phyloP scores from a whole-genome alignment of 2,113 vertebrate species.

The Himantopus leucocephalus region DNA sequence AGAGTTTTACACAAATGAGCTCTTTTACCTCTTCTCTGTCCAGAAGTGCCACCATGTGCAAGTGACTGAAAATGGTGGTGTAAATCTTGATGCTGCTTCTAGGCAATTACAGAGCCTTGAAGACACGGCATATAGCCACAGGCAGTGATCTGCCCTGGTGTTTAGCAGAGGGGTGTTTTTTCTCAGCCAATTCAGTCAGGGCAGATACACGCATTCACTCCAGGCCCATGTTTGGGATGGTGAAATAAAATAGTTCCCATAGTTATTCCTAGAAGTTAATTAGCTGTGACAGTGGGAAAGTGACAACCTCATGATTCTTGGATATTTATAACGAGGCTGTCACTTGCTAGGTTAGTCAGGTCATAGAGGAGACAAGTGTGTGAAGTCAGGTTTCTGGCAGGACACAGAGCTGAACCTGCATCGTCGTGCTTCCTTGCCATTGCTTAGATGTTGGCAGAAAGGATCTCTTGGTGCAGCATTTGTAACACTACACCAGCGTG shows the following conservation, averaged over 20 bases:
- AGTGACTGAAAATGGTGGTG: not conserved
- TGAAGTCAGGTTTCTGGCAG: constrained; percentile 62
- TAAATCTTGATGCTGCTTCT: not conserved
- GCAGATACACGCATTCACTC: not conserved
- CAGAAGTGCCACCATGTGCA: not conserved
- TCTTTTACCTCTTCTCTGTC: not conserved
- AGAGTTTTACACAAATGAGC: not conserved
- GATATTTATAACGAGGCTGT: constrained; percentile 68
- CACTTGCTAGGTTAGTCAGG: constrained; percentile 55
- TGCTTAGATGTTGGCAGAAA: constrained; percentile 7
- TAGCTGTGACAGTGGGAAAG: constrained; percentile 74
- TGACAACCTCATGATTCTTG: constrained; percentile 65
- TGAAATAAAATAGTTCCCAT: constrained; percentile 61
- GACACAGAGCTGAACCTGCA: not conserved
- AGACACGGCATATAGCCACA: not conserved
- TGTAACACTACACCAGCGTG: not conserved
- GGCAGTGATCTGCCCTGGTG: not conserved
- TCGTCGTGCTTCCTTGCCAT: not conserved
- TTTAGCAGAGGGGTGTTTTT: not conserved
- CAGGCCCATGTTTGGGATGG: constrained; percentile 17
- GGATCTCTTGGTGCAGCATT: not conserved
- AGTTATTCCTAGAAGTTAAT: constrained; percentile 73
- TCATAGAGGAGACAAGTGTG: constrained; percentile 47
- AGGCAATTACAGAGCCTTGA: not conserved
- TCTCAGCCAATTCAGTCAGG: not conserved